Evolutionary conservation across 2,888 invertebrate genomes (phyloP).

Genomic region (Anodontia alba): DNA sequence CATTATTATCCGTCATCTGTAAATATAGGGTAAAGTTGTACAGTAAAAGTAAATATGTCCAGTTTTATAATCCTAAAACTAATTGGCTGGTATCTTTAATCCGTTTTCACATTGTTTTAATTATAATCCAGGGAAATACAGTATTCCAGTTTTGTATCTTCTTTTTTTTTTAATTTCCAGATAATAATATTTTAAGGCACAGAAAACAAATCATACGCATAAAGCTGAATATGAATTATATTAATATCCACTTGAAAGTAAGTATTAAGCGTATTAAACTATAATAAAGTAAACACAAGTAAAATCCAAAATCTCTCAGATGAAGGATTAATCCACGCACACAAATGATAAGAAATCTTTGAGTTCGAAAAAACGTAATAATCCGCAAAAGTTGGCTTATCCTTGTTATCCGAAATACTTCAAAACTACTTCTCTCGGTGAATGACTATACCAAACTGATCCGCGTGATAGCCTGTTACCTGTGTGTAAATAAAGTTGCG

Average conservation of each 20-base stretch:
- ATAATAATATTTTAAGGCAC: too few species aligned
- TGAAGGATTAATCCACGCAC: constrained; percentile 4
- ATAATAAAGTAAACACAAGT: not conserved
- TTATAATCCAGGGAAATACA: not conserved
- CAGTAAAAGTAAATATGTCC: not conserved
- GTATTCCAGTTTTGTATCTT: not conserved
- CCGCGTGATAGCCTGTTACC: not conserved
- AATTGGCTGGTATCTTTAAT: not conserved
- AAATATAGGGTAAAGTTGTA: not conserved
- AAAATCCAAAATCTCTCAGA: constrained; percentile 4
- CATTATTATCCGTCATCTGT: constrained; percentile 13
- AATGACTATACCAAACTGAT: constrained; percentile 1
- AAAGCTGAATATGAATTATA: not conserved
- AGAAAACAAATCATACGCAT: not conserved
- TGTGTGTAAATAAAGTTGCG: constrained; percentile 13
- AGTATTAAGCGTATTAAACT: not conserved
- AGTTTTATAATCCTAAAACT: not conserved
- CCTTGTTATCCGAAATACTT: constrained; percentile 4
- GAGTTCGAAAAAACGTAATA: not conserved
- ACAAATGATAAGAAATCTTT: constrained; percentile 6
- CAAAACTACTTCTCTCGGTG: not conserved
- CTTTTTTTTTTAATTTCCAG: too few species aligned
- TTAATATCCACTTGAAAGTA: constrained; percentile 5
- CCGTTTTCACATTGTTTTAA: constrained; percentile 2
- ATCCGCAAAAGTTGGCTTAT: constrained; percentile 1